A percentile compares a stretch with the other conserved stretches of the same genome.
phyloP scores from a whole-genome alignment of 2,113 vertebrate genomes.

The Serinus canaria region DNA sequence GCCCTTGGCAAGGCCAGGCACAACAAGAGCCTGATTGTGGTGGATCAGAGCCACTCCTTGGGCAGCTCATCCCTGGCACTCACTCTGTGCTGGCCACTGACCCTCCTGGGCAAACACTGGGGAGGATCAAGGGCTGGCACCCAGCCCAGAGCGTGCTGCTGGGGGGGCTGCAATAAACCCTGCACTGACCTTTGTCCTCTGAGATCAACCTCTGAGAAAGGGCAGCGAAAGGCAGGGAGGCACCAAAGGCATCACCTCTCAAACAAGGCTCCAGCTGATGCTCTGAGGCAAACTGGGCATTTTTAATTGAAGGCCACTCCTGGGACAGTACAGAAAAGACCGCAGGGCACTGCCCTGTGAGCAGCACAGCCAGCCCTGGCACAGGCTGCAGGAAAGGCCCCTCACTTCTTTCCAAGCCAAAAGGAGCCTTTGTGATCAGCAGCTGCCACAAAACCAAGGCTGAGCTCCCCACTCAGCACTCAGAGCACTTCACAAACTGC shows the following conservation, averaged over 20 bases:
- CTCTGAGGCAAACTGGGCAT: background rate
- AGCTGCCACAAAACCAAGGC: background rate
- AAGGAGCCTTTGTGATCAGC: background rate
- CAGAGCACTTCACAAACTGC: background rate
- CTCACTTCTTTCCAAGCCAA: background rate
- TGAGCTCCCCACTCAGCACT: background rate
- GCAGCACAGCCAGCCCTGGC: background rate
- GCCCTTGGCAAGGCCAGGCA: background rate
- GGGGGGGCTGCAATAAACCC: background rate
- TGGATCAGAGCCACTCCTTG: background rate
- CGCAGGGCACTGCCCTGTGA: background rate
- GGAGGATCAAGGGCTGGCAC: background rate
- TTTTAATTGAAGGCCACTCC: background rate
- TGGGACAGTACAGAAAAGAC: background rate
- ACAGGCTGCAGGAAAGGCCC: background rate
- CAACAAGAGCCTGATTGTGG: background rate
- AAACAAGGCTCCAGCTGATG: background rate
- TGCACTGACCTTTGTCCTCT: background rate
- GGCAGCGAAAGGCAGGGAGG: background rate
- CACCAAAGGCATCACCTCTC: background rate
- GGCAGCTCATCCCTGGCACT: background rate
- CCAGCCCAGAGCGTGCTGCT: accelerated
- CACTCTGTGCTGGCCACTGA: background rate
- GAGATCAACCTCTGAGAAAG: background rate
- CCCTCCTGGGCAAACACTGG: background rate